Evolutionary conservation across 2,797 vertebrate species (phyloP).

Genomic region (Sus cebifrons): DNA sequence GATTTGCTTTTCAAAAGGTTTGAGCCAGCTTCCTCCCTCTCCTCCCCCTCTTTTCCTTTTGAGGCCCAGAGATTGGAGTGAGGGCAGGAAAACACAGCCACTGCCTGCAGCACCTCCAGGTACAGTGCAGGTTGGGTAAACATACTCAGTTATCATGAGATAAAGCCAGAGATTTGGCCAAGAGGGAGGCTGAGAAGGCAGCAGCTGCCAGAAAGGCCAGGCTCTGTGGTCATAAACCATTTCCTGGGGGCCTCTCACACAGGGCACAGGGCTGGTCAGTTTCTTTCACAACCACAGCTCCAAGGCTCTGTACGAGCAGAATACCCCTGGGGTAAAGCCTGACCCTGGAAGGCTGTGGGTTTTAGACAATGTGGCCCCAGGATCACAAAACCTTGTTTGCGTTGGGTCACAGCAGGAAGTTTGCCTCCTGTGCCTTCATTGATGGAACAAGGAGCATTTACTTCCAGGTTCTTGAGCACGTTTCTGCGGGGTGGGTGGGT

Average conservation of each 20-base stretch:
- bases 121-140: not conserved
- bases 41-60: not conserved
- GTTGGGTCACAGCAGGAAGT: not conserved
- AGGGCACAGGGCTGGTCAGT: fast-evolving
- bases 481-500: not conserved
- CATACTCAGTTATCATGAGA: slow-evolving; percentile 64
- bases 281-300: slow-evolving; percentile 60
- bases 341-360: not conserved
- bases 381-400: not conserved
- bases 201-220: slow-evolving; percentile 25
- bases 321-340: not conserved
- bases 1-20: not conserved
- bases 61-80: not conserved
- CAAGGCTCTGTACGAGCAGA: not conserved
- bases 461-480: not conserved
- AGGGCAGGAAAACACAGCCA: not conserved
- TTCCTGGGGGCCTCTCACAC: slow-evolving; percentile 32
- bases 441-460: not conserved
- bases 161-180: slow-evolving; percentile 75
- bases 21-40: not conserved
- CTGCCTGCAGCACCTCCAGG: not conserved
- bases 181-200: slow-evolving; percentile 43
- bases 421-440: not conserved
- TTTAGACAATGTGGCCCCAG: not conserved
- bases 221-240: not conserved